Evolutionary conservation across 1,140 invertebrate genomes (phyloP), one percentile per base, ranked within the genome.

Genomic region (Ceratoteleas bidentatus): DNA sequence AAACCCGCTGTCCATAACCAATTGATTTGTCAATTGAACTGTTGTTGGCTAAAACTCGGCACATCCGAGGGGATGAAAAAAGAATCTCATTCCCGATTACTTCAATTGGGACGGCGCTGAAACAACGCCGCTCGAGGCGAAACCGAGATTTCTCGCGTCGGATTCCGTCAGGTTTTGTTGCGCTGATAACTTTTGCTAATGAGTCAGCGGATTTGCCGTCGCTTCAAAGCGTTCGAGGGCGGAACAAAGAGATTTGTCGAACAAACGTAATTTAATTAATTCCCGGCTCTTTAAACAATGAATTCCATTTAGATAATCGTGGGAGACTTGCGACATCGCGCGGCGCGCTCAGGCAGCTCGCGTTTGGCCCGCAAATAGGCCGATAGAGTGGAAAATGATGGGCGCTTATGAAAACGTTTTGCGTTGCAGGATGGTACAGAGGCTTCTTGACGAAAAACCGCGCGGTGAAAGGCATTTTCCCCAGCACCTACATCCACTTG

Each of bases 381-480:
- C 40, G 40, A 43, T 43, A 9, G 40, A 43, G 40, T 43, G 40
- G 40, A 1, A 10, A 43, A n/a, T 43, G 1, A 10, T 43, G 8
- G 40, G 40, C 40, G n/a, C 40, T 9, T 43, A 10, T n/a, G 9
- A 6, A 9, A 43, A 11, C 15, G 10, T 54, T 65, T 65, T 85
- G 83, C 87, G 56, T 93, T 94, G 34, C 87, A 96, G 95, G 94
- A 36, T 98, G 97, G 97, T 97, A 95, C 88, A 92, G 96, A 83
- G 97, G 97, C n/a, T 96, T 96, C 86, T 93, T 94, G 56, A 94
- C 95, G 79, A 94, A 96, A 90, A 96, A 97, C 90, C 94, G 96
- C 70, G 93, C 95, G 15, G 93, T 96, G 47, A 95, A 95, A 93
- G 97, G 97, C 9, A 96, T 98, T 85, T 98, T 98, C 89, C 97